Evolutionary conservation across 2,888 invertebrate species (phyloP), one percentile per base, ranked within the genome.

Genomic region (Andricus curvator): DNA sequence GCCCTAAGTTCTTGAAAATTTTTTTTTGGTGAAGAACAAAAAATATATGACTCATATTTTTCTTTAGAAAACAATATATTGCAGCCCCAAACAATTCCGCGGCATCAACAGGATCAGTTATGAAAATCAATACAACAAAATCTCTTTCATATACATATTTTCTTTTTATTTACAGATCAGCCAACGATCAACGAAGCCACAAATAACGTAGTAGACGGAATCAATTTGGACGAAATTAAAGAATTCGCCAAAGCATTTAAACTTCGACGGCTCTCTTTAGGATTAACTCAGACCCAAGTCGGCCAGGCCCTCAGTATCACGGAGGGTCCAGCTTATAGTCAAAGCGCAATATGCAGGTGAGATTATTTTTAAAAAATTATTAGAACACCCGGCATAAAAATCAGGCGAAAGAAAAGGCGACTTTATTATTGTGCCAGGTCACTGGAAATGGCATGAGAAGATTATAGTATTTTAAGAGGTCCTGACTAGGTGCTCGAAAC

Each of bases 331-430:
- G 98, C 99, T 77, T 99, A 99, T 94, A 99, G 98, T 94, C 99
- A 99, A 95, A 98, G 98, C 93, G 99, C 99, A 88, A 99, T 99
- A 93, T 99, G 99, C 97, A 98, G 99, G 99, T 99, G 95, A 94
- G 94, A 41, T 25, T 65, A 62, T 64, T 1, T 13, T 22, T 17
- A n/a, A 37, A 77, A 17, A 25, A 13, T 13, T 15, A 13, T 15
- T 5, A 25, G 22, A 64, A 15, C 29, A 64, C 8, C 17, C 29
- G 15, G 70, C 60, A 8, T 9, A 25, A 48, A 60, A 25, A 78
- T 70, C 82, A 81, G 81, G 81, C 82, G 83, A 83, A 82, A 81
- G 82, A 79, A 78, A 82, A 83, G 84, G 80, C 84, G 83, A 87
- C 80, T 81, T 83, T 81, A 74, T 82, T 87, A 86, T 80, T 86